Evolutionary conservation across 1,140 invertebrate genomes (phyloP).

Genomic region (Zaprionus africanus): DNA sequence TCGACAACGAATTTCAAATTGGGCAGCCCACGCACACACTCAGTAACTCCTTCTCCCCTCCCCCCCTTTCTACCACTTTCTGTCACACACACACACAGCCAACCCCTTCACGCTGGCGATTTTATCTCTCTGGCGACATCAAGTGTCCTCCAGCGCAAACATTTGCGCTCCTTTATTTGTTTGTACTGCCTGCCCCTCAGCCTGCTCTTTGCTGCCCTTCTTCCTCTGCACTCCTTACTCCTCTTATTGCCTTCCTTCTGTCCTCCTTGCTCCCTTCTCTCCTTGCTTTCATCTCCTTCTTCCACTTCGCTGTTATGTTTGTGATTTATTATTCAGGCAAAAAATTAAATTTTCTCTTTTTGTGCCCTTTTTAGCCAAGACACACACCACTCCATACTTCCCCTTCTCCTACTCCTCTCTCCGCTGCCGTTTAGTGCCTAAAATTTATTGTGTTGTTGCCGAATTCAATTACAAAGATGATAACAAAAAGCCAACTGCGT

Average conservation of each 20-base stretch:
- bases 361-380: slow-evolving; percentile 47
- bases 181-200: slow-evolving; percentile 20
- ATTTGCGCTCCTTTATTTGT: slow-evolving; percentile 51
- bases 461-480: slow-evolving; percentile 62
- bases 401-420: background rate
- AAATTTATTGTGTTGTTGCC: slow-evolving; percentile 80
- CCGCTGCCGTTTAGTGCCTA: slow-evolving; percentile 58
- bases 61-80: background rate
- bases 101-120: slow-evolving; percentile 20
- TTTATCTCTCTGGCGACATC: slow-evolving; percentile 73
- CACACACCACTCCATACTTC: background rate
- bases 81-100: background rate
- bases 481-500: slow-evolving; percentile 20
- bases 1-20: slow-evolving; percentile 74
- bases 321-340: slow-evolving; percentile 83
- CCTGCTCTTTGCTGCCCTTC: background rate
- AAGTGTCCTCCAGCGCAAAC: slow-evolving; percentile 44
- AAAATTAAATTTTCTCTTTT: slow-evolving; percentile 82
- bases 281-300: background rate
- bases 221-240: background rate
- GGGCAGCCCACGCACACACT: slow-evolving; percentile 35
- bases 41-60: background rate
- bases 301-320: slow-evolving; percentile 67
- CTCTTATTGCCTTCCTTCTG: background rate
- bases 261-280: background rate